Conservation (phyloP, 2,888 invertebrate genomes). For the Lapara coniferarum region DNA sequence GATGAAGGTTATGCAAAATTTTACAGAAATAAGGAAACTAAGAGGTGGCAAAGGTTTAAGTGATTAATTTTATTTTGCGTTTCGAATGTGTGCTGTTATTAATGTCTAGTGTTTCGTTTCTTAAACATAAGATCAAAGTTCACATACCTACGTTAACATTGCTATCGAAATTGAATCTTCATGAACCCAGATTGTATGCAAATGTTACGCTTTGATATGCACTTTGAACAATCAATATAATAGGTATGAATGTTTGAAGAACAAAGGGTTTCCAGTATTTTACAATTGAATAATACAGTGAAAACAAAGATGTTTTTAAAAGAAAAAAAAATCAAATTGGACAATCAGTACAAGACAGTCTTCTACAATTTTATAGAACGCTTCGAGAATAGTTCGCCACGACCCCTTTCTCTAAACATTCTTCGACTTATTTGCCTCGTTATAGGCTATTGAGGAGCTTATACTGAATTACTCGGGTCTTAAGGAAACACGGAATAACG, state of each 20-base stretch:
- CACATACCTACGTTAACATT: not conserved
- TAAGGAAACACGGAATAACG: constrained; percentile 48
- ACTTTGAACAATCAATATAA: not conserved
- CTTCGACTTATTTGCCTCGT: constrained; percentile 52
- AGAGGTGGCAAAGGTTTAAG: no score
- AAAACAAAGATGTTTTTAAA: no score
- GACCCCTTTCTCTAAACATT: constrained; percentile 47
- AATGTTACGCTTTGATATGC: not conserved
- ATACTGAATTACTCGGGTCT: constrained; percentile 38
- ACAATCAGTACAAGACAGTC: no score
- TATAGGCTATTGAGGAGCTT: constrained; percentile 48
- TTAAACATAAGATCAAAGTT: not conserved
- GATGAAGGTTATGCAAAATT: not conserved
- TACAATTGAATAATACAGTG: not conserved
- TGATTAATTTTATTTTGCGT: no score
- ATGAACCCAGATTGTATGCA: not conserved
- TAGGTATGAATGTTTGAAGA: not conserved
- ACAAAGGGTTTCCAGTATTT: not conserved
- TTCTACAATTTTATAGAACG: constrained; percentile 28
- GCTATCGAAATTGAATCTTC: not conserved
- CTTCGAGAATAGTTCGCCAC: constrained; percentile 27
- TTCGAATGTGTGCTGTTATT: no score
- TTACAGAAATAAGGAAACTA: no score
- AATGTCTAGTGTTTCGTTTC: no score
- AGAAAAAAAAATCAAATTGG: no score